Evolutionary conservation across 2,113 vertebrate species (phyloP).

Genomic region (Perognathus longimembris): DNA sequence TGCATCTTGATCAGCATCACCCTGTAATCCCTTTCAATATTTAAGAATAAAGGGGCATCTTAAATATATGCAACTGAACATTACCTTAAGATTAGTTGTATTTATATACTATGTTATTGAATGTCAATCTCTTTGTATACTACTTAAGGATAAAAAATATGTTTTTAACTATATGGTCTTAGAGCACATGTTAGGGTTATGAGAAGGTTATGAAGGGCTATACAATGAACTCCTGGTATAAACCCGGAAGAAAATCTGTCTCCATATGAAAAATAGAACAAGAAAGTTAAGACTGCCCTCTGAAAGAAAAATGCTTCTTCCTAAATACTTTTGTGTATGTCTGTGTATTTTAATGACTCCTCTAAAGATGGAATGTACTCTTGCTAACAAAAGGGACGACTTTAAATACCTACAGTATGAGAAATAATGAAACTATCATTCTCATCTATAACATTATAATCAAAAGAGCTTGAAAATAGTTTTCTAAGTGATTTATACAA

Average conservation of each 20-base stretch:
- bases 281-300: constrained; percentile 57
- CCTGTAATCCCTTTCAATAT: too few species aligned
- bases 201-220: neutral
- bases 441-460: constrained; percentile 77
- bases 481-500: constrained; percentile 84
- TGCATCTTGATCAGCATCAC: neutral
- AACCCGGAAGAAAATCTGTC: constrained; percentile 50
- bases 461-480: constrained; percentile 78
- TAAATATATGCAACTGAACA: constrained; percentile 27
- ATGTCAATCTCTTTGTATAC: too few species aligned
- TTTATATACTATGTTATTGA: neutral
- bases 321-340: constrained; percentile 57
- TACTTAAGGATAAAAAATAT: too few species aligned
- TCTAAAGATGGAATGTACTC: constrained; percentile 67
- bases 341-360: constrained; percentile 38
- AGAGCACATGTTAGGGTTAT: neutral
- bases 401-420: constrained; percentile 73
- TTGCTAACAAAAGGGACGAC: constrained; percentile 67
- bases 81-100: neutral
- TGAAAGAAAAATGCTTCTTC: constrained; percentile 62
- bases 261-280: neutral
- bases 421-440: constrained; percentile 65
- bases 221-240: constrained; percentile 50
- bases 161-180: too few species aligned
- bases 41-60: constrained; percentile 15